Evolutionary conservation across 2,888 invertebrate species (phyloP).

Genomic region (Amaurobius ferox): DNA sequence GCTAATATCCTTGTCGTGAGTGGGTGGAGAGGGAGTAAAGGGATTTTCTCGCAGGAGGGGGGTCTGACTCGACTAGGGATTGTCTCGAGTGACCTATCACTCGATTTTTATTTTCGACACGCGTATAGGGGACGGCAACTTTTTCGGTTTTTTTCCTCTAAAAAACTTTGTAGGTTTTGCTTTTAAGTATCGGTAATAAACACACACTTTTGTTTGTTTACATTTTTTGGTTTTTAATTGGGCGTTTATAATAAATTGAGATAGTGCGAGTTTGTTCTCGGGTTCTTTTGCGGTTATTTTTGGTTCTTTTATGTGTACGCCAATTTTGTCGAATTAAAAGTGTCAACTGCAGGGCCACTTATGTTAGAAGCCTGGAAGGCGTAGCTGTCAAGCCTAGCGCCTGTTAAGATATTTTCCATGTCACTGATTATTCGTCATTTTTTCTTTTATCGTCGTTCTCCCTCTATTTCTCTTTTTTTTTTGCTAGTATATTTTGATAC

Average conservation of each 20-base stretch:
- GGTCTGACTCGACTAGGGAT: conserved; percentile 65
- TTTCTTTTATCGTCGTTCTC: not conserved
- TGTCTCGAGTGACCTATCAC: conserved; percentile 72
- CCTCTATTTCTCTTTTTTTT: conserved; percentile 1
- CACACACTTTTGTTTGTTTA: conserved; percentile 11
- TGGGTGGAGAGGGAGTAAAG: conserved; percentile 30
- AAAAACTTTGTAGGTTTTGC: conserved; percentile 1
- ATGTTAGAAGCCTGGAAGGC: conserved; percentile 19
- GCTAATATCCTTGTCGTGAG: conserved; percentile 72
- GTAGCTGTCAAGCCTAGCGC: conserved; percentile 29
- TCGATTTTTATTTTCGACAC: conserved; percentile 68
- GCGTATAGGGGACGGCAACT: conserved; percentile 49
- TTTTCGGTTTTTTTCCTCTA: conserved; percentile 22
- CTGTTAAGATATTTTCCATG: conserved; percentile 33
- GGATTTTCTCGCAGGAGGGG: conserved; percentile 57
- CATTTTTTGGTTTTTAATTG: conserved; percentile 18
- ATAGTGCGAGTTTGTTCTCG: not conserved
- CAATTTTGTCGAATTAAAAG: conserved; percentile 49
- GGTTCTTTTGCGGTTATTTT: not conserved
- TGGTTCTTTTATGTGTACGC: conserved; percentile 1
- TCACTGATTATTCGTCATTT: not conserved
- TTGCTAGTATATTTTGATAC: not conserved
- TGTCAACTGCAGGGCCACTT: conserved; percentile 38
- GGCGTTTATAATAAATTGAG: not conserved
- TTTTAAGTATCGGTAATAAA: conserved; percentile 43